phyloP scores from a whole-genome alignment of 2,888 invertebrate species.

The Polydesmus complanatus region DNA sequence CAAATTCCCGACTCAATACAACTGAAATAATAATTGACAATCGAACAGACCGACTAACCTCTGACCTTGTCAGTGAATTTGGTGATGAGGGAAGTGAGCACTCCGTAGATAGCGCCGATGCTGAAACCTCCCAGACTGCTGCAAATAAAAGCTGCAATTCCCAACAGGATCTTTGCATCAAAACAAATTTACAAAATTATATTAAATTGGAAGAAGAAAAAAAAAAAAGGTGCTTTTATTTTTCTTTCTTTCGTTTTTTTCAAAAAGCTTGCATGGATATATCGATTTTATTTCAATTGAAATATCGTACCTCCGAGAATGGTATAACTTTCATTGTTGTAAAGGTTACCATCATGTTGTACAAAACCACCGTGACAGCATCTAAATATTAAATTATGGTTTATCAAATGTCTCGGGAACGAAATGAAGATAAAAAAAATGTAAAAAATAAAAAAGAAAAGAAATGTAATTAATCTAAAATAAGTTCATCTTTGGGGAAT shows the following conservation, averaged over 20 bases:
- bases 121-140: slow-evolving; percentile 38
- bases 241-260: not conserved
- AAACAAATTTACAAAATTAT: not conserved
- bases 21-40: not conserved
- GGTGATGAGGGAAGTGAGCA: slow-evolving; percentile 33
- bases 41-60: slow-evolving; percentile 21
- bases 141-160: slow-evolving; percentile 37
- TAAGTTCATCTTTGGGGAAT: no score
- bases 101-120: slow-evolving; percentile 38
- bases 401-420: no score
- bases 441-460: no score
- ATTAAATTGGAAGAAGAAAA: not conserved
- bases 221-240: not conserved
- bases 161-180: slow-evolving; percentile 25
- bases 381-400: slow-evolving; percentile 30
- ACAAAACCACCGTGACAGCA: slow-evolving; percentile 42
- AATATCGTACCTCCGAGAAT: slow-evolving; percentile 23
- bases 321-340: slow-evolving; percentile 25
- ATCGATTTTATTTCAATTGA: not conserved
- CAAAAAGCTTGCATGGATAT: no score
- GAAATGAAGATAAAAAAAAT: no score
- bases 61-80: slow-evolving; percentile 27
- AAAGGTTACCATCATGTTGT: slow-evolving; percentile 39
- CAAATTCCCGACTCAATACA: not conserved
- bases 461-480: no score